Evolutionary conservation across 2,888 invertebrate species (phyloP).

Genomic region (Xanthorhoe spadicearia): DNA sequence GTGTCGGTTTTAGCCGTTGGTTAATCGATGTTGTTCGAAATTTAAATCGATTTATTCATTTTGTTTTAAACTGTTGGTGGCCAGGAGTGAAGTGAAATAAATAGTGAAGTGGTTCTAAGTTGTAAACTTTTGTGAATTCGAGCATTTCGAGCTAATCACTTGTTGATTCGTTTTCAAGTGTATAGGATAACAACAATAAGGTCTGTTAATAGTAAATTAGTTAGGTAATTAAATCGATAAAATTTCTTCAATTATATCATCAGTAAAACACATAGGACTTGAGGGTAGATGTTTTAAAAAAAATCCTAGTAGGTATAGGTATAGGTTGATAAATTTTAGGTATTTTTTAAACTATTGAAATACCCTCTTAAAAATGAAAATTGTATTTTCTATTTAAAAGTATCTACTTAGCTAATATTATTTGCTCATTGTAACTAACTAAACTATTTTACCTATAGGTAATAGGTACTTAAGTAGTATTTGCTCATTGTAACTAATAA

Average conservation of each 20-base stretch:
- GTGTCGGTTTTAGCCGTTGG: constrained; percentile 56
- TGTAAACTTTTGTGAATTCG: constrained; percentile 11
- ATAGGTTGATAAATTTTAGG: no score
- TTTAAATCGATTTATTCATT: constrained; percentile 47
- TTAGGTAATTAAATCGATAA: no score
- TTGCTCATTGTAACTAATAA: no score
- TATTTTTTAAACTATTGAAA: no score
- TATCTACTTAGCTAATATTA: not conserved
- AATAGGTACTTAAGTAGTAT: not conserved
- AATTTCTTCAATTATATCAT: not conserved
- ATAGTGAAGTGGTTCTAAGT: constrained; percentile 16
- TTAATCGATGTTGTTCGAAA: constrained; percentile 56
- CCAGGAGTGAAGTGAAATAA: constrained; percentile 20
- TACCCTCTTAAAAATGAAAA: no score
- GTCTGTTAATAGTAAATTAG: not conserved
- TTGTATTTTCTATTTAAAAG: no score
- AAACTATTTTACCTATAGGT: no score
- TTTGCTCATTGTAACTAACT: not conserved
- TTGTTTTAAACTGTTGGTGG: not conserved
- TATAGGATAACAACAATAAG: constrained; percentile 8
- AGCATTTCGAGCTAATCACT: not conserved
- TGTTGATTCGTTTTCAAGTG: constrained; percentile 20
- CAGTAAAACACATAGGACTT: not conserved
- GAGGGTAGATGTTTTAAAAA: not conserved
- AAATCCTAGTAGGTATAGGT: no score